Evolutionary conservation across 2,888 invertebrate genomes (phyloP).

Genomic region (Agrotis ipsilon): DNA sequence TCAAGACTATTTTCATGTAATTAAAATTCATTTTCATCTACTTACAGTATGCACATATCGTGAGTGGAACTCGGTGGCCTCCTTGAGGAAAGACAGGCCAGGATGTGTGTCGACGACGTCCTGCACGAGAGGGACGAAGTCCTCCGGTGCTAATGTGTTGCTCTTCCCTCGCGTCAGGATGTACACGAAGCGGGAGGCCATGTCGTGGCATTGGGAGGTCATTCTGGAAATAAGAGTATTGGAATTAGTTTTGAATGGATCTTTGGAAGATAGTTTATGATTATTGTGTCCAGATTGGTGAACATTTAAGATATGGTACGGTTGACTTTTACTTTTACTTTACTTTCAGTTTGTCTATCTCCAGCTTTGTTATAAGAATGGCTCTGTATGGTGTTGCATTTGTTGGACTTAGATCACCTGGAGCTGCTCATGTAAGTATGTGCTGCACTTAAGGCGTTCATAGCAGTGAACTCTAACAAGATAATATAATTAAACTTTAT

Average conservation of each 20-base stretch:
- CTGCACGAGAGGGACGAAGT: constrained; percentile 98
- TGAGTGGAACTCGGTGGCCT: constrained; percentile 99
- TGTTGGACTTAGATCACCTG: too few relatives aligned
- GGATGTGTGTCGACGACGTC: constrained; percentile 99
- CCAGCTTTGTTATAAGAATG: not conserved
- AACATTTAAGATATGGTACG: too few relatives aligned
- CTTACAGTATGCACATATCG: constrained; percentile 99
- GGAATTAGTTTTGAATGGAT: constrained; percentile 11
- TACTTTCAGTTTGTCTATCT: not conserved
- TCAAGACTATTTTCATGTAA: not conserved
- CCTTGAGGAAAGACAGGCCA: constrained; percentile 98
- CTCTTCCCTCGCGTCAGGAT: constrained; percentile 95
- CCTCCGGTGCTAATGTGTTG: constrained; percentile 95
- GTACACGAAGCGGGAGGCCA: constrained; percentile 96
- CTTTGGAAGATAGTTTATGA: not conserved
- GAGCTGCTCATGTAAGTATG: too few relatives aligned
- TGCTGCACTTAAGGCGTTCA: too few relatives aligned
- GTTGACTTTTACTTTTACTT: not conserved
- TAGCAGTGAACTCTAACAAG: too few relatives aligned
- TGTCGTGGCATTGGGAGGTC: constrained; percentile 96
- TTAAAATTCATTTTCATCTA: not conserved
- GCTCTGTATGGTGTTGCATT: too few relatives aligned
- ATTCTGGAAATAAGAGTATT: constrained; percentile 91
- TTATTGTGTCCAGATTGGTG: too few relatives aligned
- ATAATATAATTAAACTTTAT: too few relatives aligned